These are phyloP conservation scores for Hydra vulgaris DNA, from an alignment of 30 jellyfish, hydroid and myxozoan species.

Conservation along the genomic window DNA sequence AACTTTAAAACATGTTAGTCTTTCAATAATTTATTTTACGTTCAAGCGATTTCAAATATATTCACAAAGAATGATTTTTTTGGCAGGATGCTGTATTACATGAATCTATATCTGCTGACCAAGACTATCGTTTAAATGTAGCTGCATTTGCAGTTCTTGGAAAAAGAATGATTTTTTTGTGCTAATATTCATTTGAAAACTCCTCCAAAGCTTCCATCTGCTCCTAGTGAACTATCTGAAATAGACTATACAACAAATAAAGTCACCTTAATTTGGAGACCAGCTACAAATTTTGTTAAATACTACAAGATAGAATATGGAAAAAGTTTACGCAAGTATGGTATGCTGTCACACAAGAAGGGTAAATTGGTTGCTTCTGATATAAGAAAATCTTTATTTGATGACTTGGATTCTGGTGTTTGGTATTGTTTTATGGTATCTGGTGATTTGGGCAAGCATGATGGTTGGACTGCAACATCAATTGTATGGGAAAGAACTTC, in stretches of 20 bases:
- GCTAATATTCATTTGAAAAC: conserved; percentile 40
- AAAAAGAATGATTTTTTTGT: conserved; percentile 59
- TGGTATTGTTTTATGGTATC: conserved; percentile 84
- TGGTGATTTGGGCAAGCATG: conserved; percentile 33
- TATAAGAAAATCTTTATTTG: conserved; percentile 27
- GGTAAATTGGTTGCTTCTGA: conserved; percentile 37
- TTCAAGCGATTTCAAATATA: too few relatives aligned
- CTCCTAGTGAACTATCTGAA: conserved; percentile 54
- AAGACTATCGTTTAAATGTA: conserved; percentile 61
- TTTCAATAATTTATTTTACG: too few relatives aligned
- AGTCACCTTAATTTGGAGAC: conserved; percentile 68
- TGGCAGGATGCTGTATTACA: conserved; percentile 59
- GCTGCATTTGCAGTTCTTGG: conserved; percentile 86
- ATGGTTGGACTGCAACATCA: conserved; percentile 64
- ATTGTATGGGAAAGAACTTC: conserved; percentile 64
- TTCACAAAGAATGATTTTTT: background rate
- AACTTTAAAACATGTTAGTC: too few relatives aligned
- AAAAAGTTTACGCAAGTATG: conserved; percentile 54
- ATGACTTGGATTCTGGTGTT: conserved; percentile 56
- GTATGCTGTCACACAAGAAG: conserved; percentile 41
- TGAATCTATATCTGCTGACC: conserved; percentile 33
- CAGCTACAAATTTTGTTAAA: conserved; percentile 40
- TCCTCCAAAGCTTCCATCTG: conserved; percentile 72
- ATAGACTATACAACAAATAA: conserved; percentile 24
- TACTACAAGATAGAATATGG: conserved; percentile 70